A percentile compares a stretch with the other conserved stretches of the same genome.
Evolutionary conservation across 2,113 vertebrate genomes (phyloP).

Genomic region (Rhinichthys klamathensis): DNA sequence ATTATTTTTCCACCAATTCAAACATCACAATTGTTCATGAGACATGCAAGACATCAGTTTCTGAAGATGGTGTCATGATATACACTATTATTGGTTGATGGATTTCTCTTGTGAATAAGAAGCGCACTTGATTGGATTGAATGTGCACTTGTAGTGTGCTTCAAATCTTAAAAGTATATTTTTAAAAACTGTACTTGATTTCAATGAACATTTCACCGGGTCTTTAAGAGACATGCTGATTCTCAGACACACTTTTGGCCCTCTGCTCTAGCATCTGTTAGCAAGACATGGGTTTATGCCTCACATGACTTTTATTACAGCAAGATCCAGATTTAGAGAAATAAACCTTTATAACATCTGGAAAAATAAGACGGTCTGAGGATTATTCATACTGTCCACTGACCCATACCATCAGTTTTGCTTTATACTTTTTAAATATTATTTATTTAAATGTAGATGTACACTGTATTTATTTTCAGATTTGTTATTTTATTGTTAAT

Average conservation of each 20-base stretch:
- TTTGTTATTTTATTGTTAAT: not conserved
- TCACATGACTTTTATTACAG: slow-evolving; percentile 15
- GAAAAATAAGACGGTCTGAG: not conserved
- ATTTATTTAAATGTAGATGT: not conserved
- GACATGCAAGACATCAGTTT: too few species aligned
- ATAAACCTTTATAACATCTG: not conserved
- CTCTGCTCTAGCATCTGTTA: slow-evolving; percentile 21
- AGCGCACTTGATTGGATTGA: too few species aligned
- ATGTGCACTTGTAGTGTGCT: too few species aligned
- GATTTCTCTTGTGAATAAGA: too few species aligned
- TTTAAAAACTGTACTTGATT: too few species aligned
- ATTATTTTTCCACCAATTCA: too few species aligned
- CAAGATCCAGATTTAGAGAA: slow-evolving; percentile 6
- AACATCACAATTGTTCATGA: too few species aligned
- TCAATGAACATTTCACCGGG: not conserved
- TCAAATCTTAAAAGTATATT: too few species aligned
- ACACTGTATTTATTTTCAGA: not conserved
- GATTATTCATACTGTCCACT: not conserved
- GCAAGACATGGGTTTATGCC: slow-evolving; percentile 31
- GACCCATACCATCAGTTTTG: not conserved
- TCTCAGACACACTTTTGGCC: not conserved
- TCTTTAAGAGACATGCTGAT: not conserved
- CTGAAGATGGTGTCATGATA: too few species aligned
- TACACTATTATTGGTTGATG: too few species aligned
- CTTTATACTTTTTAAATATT: not conserved